These are phyloP conservation scores for Equus quagga DNA, from an alignment of 2,113 vertebrate species.

Conservation along the genomic window DNA sequence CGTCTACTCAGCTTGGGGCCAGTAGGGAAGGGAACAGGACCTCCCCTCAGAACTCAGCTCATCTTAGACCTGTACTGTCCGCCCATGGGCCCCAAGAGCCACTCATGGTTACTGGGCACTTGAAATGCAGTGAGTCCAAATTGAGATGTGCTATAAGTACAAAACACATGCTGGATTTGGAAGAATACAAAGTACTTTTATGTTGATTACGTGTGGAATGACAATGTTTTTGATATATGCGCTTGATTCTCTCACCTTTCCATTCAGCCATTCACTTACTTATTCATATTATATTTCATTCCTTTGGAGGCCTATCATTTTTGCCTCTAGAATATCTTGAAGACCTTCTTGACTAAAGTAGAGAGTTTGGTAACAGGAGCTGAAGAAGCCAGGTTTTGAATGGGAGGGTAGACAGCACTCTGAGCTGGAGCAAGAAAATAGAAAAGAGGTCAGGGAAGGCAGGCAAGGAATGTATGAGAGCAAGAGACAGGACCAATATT, in stretches of 20 bases:
- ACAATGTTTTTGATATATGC: not conserved
- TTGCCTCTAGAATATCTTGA: not conserved
- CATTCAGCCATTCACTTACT: not conserved
- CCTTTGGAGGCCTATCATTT: not conserved
- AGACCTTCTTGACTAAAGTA: not conserved
- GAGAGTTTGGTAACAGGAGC: not conserved
- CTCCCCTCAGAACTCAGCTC: not conserved
- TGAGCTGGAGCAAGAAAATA: not conserved
- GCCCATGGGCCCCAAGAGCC: rapidly evolving
- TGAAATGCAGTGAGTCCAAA: not conserved
- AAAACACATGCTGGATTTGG: not conserved
- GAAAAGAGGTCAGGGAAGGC: not conserved
- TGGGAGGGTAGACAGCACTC: not conserved
- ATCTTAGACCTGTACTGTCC: not conserved
- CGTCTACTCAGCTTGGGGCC: not conserved
- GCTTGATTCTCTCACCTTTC: not conserved
- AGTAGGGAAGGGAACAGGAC: not conserved
- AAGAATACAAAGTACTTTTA: not conserved
- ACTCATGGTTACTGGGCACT: not conserved
- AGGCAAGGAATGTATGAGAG: not conserved
- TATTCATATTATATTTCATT: not conserved
- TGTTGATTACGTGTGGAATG: not conserved
- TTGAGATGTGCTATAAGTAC: not conserved
- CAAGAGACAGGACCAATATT: not conserved
- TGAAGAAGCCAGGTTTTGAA: not conserved